Conservation (phyloP, 2,113 vertebrate species). For the Anhinga anhinga region DNA sequence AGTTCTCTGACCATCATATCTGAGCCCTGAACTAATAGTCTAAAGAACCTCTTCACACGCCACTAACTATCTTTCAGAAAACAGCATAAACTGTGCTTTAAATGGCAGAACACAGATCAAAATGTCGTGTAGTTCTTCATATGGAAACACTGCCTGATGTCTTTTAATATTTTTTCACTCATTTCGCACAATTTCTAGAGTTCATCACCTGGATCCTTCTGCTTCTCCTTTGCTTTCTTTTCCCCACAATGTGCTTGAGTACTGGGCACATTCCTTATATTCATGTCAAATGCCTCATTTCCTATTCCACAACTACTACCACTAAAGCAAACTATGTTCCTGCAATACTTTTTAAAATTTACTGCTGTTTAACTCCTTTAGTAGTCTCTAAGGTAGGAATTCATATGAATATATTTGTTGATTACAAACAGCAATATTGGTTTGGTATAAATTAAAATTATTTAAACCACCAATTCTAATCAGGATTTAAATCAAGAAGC, state of each 20-base stretch:
- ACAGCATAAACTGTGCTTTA: neutral
- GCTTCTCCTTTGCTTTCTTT: neutral
- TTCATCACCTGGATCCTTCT: neutral
- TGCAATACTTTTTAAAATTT: neutral
- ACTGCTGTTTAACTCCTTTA: neutral
- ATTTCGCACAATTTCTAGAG: neutral
- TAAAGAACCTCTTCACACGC: neutral
- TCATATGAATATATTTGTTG: neutral
- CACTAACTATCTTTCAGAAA: neutral
- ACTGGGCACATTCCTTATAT: neutral
- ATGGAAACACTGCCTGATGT: neutral
- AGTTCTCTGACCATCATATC: neutral
- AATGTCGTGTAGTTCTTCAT: neutral
- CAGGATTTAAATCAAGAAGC: neutral
- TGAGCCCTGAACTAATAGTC: neutral
- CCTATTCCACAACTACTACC: neutral
- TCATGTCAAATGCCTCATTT: neutral
- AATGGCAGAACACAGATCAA: neutral
- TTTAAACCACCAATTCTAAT: neutral
- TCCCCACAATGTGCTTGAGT: rapidly evolving
- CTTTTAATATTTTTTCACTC: neutral
- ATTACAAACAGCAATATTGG: neutral
- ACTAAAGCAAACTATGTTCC: neutral
- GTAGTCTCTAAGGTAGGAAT: neutral
- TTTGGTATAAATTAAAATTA: neutral